Percentiles rank a stretch among this genome's conserved stretches.
Evolutionary conservation across 2,888 invertebrate genomes (phyloP).

Genomic region (Polyploca ridens): DNA sequence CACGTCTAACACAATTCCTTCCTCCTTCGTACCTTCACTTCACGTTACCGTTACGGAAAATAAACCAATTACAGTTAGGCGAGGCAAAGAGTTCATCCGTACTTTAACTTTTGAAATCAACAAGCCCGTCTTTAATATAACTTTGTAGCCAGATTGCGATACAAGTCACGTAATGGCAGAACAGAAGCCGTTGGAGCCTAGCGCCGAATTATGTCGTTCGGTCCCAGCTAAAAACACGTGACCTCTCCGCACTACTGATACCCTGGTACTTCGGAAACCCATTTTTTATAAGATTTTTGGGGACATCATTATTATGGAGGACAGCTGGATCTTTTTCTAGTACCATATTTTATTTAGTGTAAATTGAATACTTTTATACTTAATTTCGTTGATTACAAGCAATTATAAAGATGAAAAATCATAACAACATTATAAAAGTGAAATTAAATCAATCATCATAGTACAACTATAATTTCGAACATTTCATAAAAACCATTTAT

Average conservation of each 20-base stretch:
- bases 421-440: too few species aligned
- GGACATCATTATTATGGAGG: constrained; percentile 5
- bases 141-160: constrained; percentile 42
- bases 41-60: constrained; percentile 5
- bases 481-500: neutral
- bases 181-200: constrained; percentile 45
- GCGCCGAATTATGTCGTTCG: constrained; percentile 47
- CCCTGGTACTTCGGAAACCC: neutral
- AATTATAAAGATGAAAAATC: too few species aligned
- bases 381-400: too few species aligned
- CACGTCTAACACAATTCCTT: constrained; percentile 5
- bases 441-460: neutral
- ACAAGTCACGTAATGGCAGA: constrained; percentile 56
- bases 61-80: constrained; percentile 12
- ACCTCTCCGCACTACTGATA: constrained; percentile 26
- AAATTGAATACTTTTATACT: too few species aligned
- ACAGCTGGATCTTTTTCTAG: neutral
- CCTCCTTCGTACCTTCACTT: neutral
- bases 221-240: constrained; percentile 42
- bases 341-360: neutral
- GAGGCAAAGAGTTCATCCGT: constrained; percentile 17
- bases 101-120: constrained; percentile 44
- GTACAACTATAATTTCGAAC: neutral
- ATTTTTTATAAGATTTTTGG: neutral
- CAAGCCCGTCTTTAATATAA: constrained; percentile 50